Base-by-base conservation (phyloP, 2,797 vertebrate species). In the Ambastaia sidthimunki region DNA sequence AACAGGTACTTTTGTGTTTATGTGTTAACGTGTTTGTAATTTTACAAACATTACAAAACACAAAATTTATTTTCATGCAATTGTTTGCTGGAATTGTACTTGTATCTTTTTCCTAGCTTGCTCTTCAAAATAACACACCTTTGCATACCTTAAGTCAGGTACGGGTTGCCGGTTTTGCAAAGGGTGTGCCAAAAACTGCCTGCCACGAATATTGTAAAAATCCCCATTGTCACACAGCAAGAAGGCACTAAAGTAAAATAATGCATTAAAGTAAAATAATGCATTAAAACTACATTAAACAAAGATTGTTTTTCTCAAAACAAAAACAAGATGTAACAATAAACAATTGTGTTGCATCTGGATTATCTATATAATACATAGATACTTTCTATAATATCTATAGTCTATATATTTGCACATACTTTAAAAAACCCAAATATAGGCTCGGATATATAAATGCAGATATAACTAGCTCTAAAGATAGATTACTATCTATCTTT, bases 151-250 rank as follows among this genome's bases (percentile, higher is more conserved):
- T 31, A 28, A 41, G 55, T 71, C 57, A 63, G 19, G 67, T 52
- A 71, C 62, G 67, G 9, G 15, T 63, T 71, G 44, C 3, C 9
- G 4, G 76, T 37, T 78, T 62, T 71, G 16, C 62, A 65, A 71
- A 78, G 68, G 76, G 76, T 71, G 76, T 78, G 76, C 21, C 54
- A 50, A 70, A 48, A 78, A 47, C 31, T 44, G 68, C 19, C 57
- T 37, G 19, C 0, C 47, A 63, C 7, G 68, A 71, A 23, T 16
- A 70, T 62, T 60, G 34, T 44, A 10, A 78, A 71, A 41, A 15
- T 34, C 3, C 4, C 19, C 37, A 10, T 66, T 18, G 31, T 76
- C 7, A 23, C 4, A 11, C 34, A 28, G 11, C 4, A 28, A 63
- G 12, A 9, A 41, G 37, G 37, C 9, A 10, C 41, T 44, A 44